phyloP scores from a whole-genome alignment of 2,888 invertebrate species.

The Tinea trinotella region DNA sequence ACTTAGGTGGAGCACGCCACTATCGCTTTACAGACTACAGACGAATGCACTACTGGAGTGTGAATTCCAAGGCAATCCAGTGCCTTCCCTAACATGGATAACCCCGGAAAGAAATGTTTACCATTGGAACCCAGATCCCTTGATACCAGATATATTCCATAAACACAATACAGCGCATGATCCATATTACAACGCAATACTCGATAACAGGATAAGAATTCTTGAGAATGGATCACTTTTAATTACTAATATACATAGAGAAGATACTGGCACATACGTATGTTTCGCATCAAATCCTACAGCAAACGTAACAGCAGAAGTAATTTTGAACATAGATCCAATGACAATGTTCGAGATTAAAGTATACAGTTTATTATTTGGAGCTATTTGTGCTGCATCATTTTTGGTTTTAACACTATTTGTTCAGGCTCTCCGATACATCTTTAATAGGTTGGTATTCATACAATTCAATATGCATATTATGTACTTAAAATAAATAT shows the following conservation, averaged over 20 bases:
- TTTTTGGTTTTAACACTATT: slow-evolving; percentile 87
- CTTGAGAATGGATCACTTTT: slow-evolving; percentile 85
- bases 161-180: slow-evolving; percentile 77
- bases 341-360: slow-evolving; percentile 87
- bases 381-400: slow-evolving; percentile 82
- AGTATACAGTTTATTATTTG: slow-evolving; percentile 87
- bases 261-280: slow-evolving; percentile 88
- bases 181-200: slow-evolving; percentile 55
- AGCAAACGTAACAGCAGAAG: slow-evolving; percentile 82
- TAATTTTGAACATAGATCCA: slow-evolving; percentile 87
- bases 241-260: slow-evolving; percentile 79
- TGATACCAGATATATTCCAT: slow-evolving; percentile 75
- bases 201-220: slow-evolving; percentile 74
- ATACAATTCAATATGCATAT: background rate
- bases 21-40: slow-evolving; percentile 75
- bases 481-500: too few species aligned
- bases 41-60: slow-evolving; percentile 83
- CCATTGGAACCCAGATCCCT: slow-evolving; percentile 84
- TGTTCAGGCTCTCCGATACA: slow-evolving; percentile 80
- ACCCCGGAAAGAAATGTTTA: slow-evolving; percentile 81
- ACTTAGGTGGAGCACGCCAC: slow-evolving; percentile 73
- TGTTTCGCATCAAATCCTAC: slow-evolving; percentile 90
- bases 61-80: slow-evolving; percentile 81
- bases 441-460: slow-evolving; percentile 78
- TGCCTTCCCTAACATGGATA: slow-evolving; percentile 88